Evolutionary conservation across 2,888 invertebrate species (phyloP), one percentile per base, ranked within the genome.

Genomic region (Pachliopta kotzebuea): DNA sequence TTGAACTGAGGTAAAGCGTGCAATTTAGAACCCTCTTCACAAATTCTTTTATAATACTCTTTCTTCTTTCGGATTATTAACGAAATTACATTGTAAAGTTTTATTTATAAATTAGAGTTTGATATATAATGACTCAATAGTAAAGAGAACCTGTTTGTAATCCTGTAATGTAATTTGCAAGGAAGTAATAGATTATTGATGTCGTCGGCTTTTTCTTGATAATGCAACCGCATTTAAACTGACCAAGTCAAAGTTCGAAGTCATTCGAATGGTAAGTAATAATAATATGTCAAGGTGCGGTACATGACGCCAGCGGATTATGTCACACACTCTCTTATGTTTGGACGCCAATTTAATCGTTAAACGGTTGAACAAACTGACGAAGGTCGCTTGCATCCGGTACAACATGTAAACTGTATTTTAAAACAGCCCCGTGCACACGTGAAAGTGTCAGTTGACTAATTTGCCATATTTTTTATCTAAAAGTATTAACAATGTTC

Each of bases 311-410:
- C 88, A 87, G 70, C 66, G 68, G 75, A 76, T 88, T 88, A 88
- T 88, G 86, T 89, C 88, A 89, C 78, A 81, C 79, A 80, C 77
- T 82, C 77, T 71, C 71, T 76, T 77, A 72, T 74, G 76, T 75
- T 78, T 73, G 77, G 73, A 72, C 70, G 80, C 77, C 78, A 81
- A 83, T 80, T 80, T 84, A 81, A 75, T 70, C 84, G 86, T 76
- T 88, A 90, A 90, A 80, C 83, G 76, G 73, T 72, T 79, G 67
- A 69, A 70, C 79, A 86, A 81, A 86, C 82, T 67, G 74, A 63
- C 70, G 85, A 90, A 90, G 90, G 89, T 86, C 87, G 82, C 73
- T 68, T 80, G 84, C 75, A 86, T 87, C 86, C 85, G 86, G 80
- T 75, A 78, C 63, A 69, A 58, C 55, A n/a, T 26, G 60, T 31